Percentiles rank a stretch among this genome's conserved stretches.
These are phyloP conservation scores for Hippoglossus hippoglossus DNA, from an alignment of 2,797 vertebrate genomes.

Conservation along the genomic window DNA sequence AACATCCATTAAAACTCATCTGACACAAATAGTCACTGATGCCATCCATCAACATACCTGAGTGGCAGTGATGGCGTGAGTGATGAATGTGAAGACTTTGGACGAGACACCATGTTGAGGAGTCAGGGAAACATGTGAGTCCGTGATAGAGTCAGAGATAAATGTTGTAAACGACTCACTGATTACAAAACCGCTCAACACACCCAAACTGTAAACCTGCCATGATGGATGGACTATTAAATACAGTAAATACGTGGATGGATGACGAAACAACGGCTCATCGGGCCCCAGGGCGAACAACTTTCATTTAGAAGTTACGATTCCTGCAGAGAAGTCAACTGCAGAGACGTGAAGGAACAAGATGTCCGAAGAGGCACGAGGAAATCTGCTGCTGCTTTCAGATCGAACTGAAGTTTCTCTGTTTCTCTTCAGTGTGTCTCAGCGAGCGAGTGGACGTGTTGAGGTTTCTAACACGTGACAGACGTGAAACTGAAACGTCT, in stretches of 20 bases:
- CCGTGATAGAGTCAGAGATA: constrained; percentile 10
- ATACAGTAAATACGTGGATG: neutral
- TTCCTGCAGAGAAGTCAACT: too few relatives aligned
- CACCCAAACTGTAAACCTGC: constrained; percentile 16
- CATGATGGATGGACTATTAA: neutral
- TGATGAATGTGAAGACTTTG: neutral
- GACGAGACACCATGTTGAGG: neutral
- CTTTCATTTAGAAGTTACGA: too few relatives aligned
- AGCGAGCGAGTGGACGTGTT: too few relatives aligned
- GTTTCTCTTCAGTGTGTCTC: too few relatives aligned
- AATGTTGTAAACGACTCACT: constrained; percentile 29
- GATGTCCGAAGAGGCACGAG: too few relatives aligned
- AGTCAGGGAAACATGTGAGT: constrained; percentile 9
- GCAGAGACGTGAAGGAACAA: too few relatives aligned
- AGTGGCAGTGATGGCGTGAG: constrained; percentile 38
- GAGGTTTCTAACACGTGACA: too few relatives aligned
- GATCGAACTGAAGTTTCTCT: too few relatives aligned
- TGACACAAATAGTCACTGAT: constrained; percentile 65
- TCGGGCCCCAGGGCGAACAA: neutral
- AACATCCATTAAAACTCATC: constrained; percentile 67
- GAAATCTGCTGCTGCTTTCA: too few relatives aligned
- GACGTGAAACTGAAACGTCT: too few relatives aligned
- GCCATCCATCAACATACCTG: constrained; percentile 59
- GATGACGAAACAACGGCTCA: neutral
- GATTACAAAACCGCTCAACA: constrained; percentile 33